Evolutionary conservation across 2,888 invertebrate genomes (phyloP), one percentile per base, ranked within the genome.

Genomic region (Neoascia interrupta): DNA sequence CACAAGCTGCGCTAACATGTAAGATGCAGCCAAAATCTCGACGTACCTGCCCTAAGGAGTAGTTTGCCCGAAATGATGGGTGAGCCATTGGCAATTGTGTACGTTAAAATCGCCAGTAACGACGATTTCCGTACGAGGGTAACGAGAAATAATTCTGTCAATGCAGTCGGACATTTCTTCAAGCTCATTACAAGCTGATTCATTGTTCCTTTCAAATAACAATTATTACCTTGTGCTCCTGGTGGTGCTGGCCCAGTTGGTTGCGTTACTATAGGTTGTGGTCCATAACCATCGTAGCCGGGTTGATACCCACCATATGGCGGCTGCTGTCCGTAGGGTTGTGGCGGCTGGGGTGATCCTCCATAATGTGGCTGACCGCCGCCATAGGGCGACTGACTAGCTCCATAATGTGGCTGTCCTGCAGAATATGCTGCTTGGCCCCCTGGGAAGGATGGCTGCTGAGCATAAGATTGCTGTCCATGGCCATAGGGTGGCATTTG

Each of bases 211-310:
- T n/a, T n/a, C n/a, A n/a, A n/a, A n/a, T n/a, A n/a, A n/a, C n/a
- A n/a, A n/a, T n/a, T n/a, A n/a, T n/a, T n/a, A 8, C 26, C 26
- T 31, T 31, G 31, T 31, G 31, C 10, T 6, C 31, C 31, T 47
- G 53, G 68, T 23, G 70, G 70, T 43, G 37, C 36, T 16, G 82
- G 81, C 28, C 74, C 84, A 11, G 85, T 85, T 10, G 87, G 87
- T 74, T 87, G 87, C 5, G 83, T 84, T 26, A 87, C 79, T 56
- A 87, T 85, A 1, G 87, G 87, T 10, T 82, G 84, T 31, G 84
- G 83, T 10, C 72, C 75, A 10, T 81, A 81, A 3, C 82, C 84
- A 21, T 79, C 83, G 39, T 73, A 82, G 4, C 82, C 83, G 85
- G 88, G 83, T 60, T 83, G 81, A 69, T 83, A 82, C 1, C 82